Percentiles rank a stretch among this genome's conserved stretches.
phyloP scores from a whole-genome alignment of 1,140 invertebrate genomes.

The Bombus fervidus region DNA sequence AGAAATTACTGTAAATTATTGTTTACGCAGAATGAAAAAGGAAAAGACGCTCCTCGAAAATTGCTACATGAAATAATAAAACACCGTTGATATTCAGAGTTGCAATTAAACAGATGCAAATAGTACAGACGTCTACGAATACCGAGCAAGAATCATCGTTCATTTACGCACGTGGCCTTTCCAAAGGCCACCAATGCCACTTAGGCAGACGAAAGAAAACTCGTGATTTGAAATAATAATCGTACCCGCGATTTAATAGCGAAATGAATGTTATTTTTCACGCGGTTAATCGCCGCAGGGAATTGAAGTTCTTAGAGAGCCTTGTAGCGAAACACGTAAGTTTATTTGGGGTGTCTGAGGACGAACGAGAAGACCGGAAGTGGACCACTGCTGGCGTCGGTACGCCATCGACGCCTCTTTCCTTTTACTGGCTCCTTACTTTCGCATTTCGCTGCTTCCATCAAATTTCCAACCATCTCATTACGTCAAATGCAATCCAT shows the following conservation, averaged over 20 bases:
- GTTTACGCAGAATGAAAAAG: too few species aligned
- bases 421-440: neutral
- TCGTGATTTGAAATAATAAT: neutral
- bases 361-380: constrained; percentile 2
- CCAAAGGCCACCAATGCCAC: neutral
- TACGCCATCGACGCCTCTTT: too few species aligned
- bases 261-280: neutral
- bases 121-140: too few species aligned
- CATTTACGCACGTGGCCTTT: neutral
- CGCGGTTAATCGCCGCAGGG: neutral
- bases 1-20: too few species aligned
- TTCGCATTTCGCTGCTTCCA: neutral
- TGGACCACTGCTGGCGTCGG: neutral
- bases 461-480: neutral
- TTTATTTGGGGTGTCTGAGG: constrained; percentile 13
- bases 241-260: neutral
- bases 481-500: neutral
- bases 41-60: too few species aligned
- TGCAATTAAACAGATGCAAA: too few species aligned
- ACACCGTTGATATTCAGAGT: too few species aligned
- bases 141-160: neutral
- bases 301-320: neutral
- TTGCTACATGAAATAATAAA: too few species aligned
- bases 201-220: neutral
- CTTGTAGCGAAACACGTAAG: neutral